Percentiles rank a stretch among this genome's conserved stretches.
Evolutionary conservation across 1,140 invertebrate genomes (phyloP).

Genomic region (Papilio machaon): DNA sequence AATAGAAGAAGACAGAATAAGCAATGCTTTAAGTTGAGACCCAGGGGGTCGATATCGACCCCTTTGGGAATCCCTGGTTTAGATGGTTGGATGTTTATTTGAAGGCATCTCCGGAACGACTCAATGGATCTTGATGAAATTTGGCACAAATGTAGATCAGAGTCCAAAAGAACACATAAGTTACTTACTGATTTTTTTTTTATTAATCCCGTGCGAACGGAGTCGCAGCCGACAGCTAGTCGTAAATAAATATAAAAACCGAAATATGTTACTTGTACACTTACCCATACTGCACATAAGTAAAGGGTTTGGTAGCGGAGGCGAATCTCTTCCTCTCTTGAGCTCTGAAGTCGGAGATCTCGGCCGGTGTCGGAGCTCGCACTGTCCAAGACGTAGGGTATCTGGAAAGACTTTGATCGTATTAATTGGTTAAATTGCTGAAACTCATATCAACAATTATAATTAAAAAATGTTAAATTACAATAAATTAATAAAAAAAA

Average conservation of each 20-base stretch:
- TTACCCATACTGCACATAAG: slow-evolving; percentile 80
- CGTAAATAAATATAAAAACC: neutral
- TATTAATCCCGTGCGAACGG: neutral
- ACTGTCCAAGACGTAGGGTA: slow-evolving; percentile 88
- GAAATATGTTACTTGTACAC: slow-evolving; percentile 33
- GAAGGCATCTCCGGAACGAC: too few relatives aligned
- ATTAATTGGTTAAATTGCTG: slow-evolving; percentile 35
- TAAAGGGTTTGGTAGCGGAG: slow-evolving; percentile 70
- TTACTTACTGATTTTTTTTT: neutral
- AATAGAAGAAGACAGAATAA: too few relatives aligned
- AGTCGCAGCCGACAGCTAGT: too few relatives aligned
- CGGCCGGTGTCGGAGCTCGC: slow-evolving; percentile 88
- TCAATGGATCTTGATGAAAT: too few relatives aligned
- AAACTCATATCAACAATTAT: neutral
- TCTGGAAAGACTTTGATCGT: slow-evolving; percentile 48
- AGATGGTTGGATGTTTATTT: too few relatives aligned
- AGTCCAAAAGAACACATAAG: too few relatives aligned
- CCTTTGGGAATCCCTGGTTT: too few relatives aligned
- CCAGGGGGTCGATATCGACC: too few relatives aligned
- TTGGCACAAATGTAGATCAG: too few relatives aligned
- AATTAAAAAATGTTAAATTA: neutral
- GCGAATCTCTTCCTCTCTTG: slow-evolving; percentile 81
- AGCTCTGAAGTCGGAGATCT: slow-evolving; percentile 89
- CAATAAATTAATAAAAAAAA: neutral
- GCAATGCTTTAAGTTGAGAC: too few relatives aligned